Percentiles rank a stretch among this genome's conserved stretches.
These are phyloP conservation scores for Drosophila mimica DNA, from an alignment of 2,888 invertebrate genomes.

Conservation along the genomic window DNA sequence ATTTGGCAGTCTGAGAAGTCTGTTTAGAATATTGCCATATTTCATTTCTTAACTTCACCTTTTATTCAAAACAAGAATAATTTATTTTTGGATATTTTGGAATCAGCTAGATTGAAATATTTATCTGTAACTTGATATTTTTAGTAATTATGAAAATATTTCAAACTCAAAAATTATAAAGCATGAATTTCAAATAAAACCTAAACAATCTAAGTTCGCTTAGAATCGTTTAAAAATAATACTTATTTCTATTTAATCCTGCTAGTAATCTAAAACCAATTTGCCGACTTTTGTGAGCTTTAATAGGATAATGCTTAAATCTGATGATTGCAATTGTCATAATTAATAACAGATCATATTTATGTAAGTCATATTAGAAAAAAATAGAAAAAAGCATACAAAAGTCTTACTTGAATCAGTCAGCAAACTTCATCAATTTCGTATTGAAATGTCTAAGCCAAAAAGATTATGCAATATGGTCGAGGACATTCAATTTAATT, in stretches of 20 bases:
- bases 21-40: no score
- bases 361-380: neutral
- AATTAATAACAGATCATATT: neutral
- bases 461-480: conserved; percentile 11
- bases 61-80: neutral
- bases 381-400: neutral
- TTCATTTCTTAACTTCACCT: neutral
- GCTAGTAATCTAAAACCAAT: neutral
- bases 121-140: neutral
- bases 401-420: neutral
- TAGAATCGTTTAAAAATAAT: neutral
- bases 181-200: neutral
- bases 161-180: neutral
- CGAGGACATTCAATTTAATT: neutral
- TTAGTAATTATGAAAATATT: neutral
- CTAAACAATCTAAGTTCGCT: neutral
- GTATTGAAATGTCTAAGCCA: neutral
- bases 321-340: neutral
- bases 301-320: no score
- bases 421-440: neutral
- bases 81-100: neutral
- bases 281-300: neutral
- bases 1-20: neutral
- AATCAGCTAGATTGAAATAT: neutral
- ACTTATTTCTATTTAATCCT: neutral